A percentile compares a stretch with the other conserved stretches of the same genome.
Conservation (phyloP, 2,797 vertebrate genomes). For the Chelonia mydas region DNA sequence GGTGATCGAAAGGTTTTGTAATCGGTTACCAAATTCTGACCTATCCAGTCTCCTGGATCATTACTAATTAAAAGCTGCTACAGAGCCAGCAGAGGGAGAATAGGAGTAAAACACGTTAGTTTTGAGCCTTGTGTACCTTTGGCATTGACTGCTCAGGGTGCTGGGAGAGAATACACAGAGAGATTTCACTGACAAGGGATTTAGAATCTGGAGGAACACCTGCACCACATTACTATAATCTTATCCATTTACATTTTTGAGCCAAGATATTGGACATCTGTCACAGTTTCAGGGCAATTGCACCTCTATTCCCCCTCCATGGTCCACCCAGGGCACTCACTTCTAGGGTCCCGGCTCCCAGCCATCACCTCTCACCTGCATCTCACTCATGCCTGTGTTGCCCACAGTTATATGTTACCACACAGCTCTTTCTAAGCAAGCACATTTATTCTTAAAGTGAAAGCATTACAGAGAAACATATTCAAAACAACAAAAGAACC, state of each 20-base stretch:
- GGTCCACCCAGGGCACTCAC: background rate
- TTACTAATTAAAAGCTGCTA: constrained; percentile 26
- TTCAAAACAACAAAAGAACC: background rate
- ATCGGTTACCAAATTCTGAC: background rate
- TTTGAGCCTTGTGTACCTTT: background rate
- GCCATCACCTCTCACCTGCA: background rate
- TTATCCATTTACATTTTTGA: background rate
- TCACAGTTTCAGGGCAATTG: background rate
- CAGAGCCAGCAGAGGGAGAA: constrained; percentile 34
- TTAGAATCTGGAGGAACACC: background rate
- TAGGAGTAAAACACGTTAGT: background rate
- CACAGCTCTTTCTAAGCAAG: too few relatives aligned
- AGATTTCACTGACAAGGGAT: background rate
- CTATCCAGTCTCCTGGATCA: background rate
- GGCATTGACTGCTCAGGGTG: constrained; percentile 10
- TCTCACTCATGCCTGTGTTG: too few relatives aligned
- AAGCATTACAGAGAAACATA: background rate
- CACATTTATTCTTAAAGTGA: too few relatives aligned
- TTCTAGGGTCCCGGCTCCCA: background rate
- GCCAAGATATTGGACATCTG: background rate
- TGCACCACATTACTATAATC: background rate
- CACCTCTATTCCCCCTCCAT: background rate
- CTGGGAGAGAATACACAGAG: background rate
- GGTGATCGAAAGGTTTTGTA: background rate
- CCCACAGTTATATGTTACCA: too few relatives aligned